These are phyloP conservation scores for Phaenicophaeus curvirostris DNA, from an alignment of 2,797 vertebrate species.

Conservation along the genomic window DNA sequence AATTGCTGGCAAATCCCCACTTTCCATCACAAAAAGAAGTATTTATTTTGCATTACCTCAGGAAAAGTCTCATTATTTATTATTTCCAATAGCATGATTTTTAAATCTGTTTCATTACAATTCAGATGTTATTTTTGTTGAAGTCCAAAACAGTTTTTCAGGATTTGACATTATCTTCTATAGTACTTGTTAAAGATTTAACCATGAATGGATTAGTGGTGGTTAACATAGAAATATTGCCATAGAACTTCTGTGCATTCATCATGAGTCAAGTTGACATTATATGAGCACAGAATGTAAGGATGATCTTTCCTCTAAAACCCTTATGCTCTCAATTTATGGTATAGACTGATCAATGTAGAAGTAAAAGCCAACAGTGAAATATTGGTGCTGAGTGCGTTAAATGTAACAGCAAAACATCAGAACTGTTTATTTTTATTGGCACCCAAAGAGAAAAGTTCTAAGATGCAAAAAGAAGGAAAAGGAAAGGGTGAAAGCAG, in stretches of 20 bases:
- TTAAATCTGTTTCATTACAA: background rate
- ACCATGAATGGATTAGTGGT: background rate
- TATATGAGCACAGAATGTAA: background rate
- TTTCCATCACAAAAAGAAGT: background rate
- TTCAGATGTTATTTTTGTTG: background rate
- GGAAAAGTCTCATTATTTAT: background rate
- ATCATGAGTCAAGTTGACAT: background rate
- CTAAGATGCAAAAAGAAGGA: background rate
- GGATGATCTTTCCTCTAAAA: background rate
- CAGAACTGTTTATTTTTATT: background rate
- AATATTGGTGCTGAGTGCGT: background rate
- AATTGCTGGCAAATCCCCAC: background rate
- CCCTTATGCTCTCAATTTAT: background rate
- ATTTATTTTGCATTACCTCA: background rate
- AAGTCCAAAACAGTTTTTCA: background rate
- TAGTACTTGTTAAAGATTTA: background rate
- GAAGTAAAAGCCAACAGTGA: background rate
- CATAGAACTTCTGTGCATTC: background rate
- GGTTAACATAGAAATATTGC: background rate
- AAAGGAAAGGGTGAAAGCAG: background rate
- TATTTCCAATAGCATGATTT: background rate
- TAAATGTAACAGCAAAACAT: background rate
- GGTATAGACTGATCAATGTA: background rate
- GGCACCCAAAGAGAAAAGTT: background rate
- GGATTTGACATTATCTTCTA: background rate